Conservation (phyloP, 2,797 vertebrate genomes). For the Eremophila alpestris region DNA sequence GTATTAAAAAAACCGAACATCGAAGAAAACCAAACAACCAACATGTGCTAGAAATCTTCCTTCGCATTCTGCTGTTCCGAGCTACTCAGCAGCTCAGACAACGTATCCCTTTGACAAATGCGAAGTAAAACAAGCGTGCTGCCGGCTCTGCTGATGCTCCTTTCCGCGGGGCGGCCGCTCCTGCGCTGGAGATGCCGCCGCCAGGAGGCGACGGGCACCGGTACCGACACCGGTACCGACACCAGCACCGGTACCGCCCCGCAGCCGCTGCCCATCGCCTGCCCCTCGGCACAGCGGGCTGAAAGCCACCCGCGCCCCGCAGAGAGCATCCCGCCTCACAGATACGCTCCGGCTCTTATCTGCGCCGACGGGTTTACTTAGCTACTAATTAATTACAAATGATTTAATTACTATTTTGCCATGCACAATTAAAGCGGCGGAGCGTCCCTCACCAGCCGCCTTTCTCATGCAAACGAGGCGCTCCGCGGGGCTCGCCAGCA, state of each 20-base stretch:
- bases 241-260: neutral
- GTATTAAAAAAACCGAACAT: too few relatives aligned
- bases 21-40: neutral
- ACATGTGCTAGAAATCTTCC: too few relatives aligned
- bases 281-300: neutral
- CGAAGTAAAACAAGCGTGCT: rapidly evolving
- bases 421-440: slow-evolving; percentile 36
- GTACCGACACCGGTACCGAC: neutral
- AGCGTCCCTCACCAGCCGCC: slow-evolving; percentile 18
- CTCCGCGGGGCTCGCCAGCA: neutral
- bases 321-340: neutral
- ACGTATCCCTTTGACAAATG: neutral
- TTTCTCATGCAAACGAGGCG: slow-evolving; percentile 31
- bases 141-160: neutral
- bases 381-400: slow-evolving; percentile 71
- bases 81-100: neutral
- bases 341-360: neutral
- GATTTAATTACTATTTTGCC: slow-evolving; percentile 72
- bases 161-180: neutral
- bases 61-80: rapidly evolving
- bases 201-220: slow-evolving; percentile 38
- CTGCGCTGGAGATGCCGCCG: neutral
- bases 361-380: slow-evolving; percentile 34
- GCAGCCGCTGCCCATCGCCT: neutral
- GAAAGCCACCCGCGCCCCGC: neutral